Conservation (phyloP, 1,140 invertebrate species). For the Tetraneura akinire region DNA sequence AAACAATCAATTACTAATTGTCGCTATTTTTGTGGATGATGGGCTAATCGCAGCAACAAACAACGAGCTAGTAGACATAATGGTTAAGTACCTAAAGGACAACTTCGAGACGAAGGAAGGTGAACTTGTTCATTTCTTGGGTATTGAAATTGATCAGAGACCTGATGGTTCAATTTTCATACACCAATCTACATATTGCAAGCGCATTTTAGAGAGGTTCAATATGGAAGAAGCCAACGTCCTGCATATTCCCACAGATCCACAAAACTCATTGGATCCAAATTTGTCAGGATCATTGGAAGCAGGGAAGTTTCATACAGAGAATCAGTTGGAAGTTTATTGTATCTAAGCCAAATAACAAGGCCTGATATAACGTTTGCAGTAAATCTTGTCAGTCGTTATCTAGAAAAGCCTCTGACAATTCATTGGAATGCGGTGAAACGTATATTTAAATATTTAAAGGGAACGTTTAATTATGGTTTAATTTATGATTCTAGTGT, state of each 20-base stretch:
- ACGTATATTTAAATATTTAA: no score
- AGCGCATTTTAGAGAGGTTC: constrained; percentile 55
- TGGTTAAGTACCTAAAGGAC: constrained; percentile 54
- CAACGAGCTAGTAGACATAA: neutral
- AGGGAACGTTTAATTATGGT: no score
- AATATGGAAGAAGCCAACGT: constrained; percentile 54
- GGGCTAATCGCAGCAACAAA: constrained; percentile 57
- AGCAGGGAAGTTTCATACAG: constrained; percentile 53
- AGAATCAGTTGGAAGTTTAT: constrained; percentile 57
- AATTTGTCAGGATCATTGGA: neutral
- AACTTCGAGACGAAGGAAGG: constrained; percentile 57
- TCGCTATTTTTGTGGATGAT: constrained; percentile 59
- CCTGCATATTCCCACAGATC: constrained; percentile 45
- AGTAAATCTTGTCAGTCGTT: constrained; percentile 57
- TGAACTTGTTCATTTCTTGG: no score
- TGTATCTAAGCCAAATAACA: constrained; percentile 57
- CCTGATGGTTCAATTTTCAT: neutral
- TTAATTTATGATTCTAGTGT: no score
- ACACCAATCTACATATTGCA: neutral
- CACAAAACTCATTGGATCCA: neutral
- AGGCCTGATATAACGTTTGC: constrained; percentile 59
- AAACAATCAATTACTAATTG: constrained; percentile 53
- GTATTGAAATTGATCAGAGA: no score
- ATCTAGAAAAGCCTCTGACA: constrained; percentile 54
- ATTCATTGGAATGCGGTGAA: no score